Base-by-base conservation (phyloP, 2,113 vertebrate species). In the Oreochromis aureus region DNA sequence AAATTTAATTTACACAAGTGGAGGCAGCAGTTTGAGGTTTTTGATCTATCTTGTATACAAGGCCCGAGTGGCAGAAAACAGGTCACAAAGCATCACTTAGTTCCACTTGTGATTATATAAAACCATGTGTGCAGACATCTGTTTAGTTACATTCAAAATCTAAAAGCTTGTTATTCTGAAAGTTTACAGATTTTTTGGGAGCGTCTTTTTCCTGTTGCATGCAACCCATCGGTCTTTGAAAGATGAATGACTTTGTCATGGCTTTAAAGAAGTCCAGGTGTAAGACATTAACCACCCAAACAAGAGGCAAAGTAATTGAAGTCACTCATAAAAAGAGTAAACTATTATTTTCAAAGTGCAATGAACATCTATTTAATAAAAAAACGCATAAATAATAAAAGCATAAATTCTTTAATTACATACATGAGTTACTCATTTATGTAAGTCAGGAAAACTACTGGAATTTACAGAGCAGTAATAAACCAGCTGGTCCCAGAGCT, bases 301-400 rank as follows among this genome's bases (percentile, higher is more conserved):
- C 32, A 66, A 66, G 6, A 66, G 61, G 32, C 32, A 66, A 66
- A 66, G 18, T 1, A 66, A 12, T 39, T 63, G 59, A 63, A 63
- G 59, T 63, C 59, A 11, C 59, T 39, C 5, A 69, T 4, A 34
- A 16, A 41, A 69, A 0, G 63, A 71, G 12, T 71, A 4, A 69
- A 69, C 36, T 69, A 41, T 69, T 41, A 69, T 69, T 69, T 69
- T 41, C 19, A 69, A 36, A 39, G 36, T 69, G 1, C 34, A 69
- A 69, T 69, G 1, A 69, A 41, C 59, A 61, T 22, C 11, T 13
- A 2, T 19, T 41, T 41, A 69, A 41, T 41, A 63, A 8, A 51
- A 8, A n/a, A 13, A 2, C 0, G 0, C 15, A 59, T 59, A 59
- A 59, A 59, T 59, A 13, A 41, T 41, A 22, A 41, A 69, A 69